Percentiles rank a stretch among this genome's conserved stretches.
Evolutionary conservation across 2,113 vertebrate genomes (phyloP).

Genomic region (Oophaga pumilio): DNA sequence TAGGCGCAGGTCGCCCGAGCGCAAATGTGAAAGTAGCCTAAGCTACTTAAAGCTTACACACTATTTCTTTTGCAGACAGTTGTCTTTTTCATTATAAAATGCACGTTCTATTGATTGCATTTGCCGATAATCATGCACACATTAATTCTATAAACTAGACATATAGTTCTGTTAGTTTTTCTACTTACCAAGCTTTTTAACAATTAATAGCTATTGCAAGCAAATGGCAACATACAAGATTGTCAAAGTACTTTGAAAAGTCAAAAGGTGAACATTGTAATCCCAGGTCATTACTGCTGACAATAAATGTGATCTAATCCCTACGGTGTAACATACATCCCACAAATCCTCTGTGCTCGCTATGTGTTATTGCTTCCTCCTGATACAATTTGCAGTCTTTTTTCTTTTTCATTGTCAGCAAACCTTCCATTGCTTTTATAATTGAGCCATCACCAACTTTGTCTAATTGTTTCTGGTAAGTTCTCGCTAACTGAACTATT

Average conservation of each 20-base stretch:
- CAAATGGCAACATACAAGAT: background rate
- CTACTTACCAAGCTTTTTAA: background rate
- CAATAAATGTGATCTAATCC: background rate
- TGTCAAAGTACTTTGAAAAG: slow-evolving; percentile 12
- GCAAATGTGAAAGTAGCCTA: too few species aligned
- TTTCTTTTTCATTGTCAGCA: slow-evolving; percentile 19
- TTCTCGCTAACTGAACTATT: slow-evolving; percentile 14
- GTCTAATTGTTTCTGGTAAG: slow-evolving; percentile 14
- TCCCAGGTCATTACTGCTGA: slow-evolving; percentile 8
- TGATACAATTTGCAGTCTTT: slow-evolving; percentile 15
- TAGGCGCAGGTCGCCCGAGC: too few species aligned
- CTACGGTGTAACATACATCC: background rate
- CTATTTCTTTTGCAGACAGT: background rate
- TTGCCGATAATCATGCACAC: background rate
- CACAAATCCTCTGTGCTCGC: background rate
- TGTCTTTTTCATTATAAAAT: background rate
- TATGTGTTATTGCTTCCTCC: slow-evolving; percentile 6
- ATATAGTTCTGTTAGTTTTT: background rate
- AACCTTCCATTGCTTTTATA: slow-evolving; percentile 12
- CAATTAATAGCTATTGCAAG: background rate
- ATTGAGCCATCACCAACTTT: slow-evolving; percentile 8
- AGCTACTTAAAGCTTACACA: background rate
- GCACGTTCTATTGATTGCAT: background rate
- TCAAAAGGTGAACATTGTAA: slow-evolving; percentile 19
- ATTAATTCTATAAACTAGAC: background rate